Conservation (phyloP, 92 coral and sea anemone species). For the Parazoanthus darwini region DNA sequence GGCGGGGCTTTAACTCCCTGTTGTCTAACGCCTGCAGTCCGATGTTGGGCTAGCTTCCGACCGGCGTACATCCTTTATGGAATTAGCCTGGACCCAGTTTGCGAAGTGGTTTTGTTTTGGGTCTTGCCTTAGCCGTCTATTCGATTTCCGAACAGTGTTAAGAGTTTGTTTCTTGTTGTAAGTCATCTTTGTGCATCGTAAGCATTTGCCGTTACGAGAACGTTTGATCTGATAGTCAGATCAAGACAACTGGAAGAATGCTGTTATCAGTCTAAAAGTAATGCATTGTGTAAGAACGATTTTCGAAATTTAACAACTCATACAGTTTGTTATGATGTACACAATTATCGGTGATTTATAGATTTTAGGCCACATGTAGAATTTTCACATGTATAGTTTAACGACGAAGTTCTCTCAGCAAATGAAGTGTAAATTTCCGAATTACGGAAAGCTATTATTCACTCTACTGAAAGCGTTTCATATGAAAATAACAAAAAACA, state of each 20-base stretch:
- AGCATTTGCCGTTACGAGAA: background rate
- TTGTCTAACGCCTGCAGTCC: too few species aligned
- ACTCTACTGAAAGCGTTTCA: background rate
- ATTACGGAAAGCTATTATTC: background rate
- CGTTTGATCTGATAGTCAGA: background rate
- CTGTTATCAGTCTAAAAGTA: background rate
- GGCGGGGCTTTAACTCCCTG: too few species aligned
- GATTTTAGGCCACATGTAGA: background rate
- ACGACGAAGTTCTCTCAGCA: background rate
- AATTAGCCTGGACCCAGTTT: too few species aligned
- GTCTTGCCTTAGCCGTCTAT: too few species aligned
- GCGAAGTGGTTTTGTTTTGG: too few species aligned
- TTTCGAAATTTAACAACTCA: background rate
- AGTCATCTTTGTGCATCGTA: too few species aligned
- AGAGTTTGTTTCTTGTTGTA: too few species aligned
- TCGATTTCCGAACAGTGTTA: too few species aligned
- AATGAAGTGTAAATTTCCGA: background rate
- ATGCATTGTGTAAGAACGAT: too few species aligned
- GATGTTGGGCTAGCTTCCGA: too few species aligned
- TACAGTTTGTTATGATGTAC: background rate
- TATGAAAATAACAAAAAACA: too few species aligned
- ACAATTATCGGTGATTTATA: background rate
- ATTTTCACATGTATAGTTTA: background rate
- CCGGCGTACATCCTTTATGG: too few species aligned
- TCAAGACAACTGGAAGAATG: background rate